These are phyloP conservation scores for Drosophila merina DNA, from an alignment of 2,888 invertebrate species.

Conservation along the genomic window DNA sequence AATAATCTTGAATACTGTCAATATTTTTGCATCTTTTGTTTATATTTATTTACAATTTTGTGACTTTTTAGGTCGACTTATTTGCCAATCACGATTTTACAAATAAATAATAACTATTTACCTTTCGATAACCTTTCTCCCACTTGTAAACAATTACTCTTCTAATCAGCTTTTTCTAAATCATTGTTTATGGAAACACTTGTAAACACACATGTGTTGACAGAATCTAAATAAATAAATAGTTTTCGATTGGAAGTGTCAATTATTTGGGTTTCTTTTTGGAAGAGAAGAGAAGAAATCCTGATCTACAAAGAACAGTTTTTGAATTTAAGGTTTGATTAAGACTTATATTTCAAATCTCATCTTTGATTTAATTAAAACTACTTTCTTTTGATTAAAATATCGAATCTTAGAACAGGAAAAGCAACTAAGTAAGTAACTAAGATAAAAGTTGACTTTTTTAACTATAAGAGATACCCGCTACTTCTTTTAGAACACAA, in stretches of 20 bases:
- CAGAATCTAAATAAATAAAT: background rate
- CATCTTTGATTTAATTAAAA: background rate
- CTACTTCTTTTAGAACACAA: background rate
- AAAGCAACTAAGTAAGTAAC: background rate
- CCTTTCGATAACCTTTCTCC: background rate
- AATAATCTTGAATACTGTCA: background rate
- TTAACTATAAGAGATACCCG: background rate
- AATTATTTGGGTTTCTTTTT: no score
- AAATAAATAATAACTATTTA: slow-evolving; percentile 3
- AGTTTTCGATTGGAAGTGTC: background rate
- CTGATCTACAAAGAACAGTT: no score
- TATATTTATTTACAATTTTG: background rate
- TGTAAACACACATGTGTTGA: background rate
- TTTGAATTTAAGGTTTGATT: no score
- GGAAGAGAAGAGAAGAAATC: no score
- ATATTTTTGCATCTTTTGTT: background rate
- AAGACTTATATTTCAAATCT: background rate
- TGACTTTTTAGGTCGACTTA: background rate
- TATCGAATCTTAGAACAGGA: background rate
- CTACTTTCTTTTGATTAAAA: background rate
- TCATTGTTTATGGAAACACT: background rate
- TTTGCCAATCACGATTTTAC: slow-evolving; percentile 2
- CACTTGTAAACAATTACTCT: background rate
- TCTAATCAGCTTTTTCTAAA: background rate
- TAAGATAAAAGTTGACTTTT: background rate